A percentile compares a stretch with the other conserved stretches of the same genome.
phyloP scores from a whole-genome alignment of 2,888 invertebrate genomes.

The Drosophila algonquin region DNA sequence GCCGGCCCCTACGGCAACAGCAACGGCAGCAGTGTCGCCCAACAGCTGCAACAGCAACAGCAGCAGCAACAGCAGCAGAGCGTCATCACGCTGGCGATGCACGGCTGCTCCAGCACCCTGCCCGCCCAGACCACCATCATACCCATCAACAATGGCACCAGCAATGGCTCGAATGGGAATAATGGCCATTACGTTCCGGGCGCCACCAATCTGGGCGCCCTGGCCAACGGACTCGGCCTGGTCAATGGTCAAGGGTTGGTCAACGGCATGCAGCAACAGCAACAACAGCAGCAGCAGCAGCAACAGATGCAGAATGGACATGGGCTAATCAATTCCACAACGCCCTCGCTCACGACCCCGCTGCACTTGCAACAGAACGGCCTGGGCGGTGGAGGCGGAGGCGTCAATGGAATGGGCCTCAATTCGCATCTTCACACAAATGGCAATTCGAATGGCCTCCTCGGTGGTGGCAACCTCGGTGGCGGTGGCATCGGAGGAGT shows the following conservation, averaged over 20 bases:
- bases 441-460: conserved; percentile 64
- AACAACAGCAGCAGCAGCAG: conserved; percentile 48
- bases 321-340: conserved; percentile 67
- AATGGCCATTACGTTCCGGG: conserved; percentile 63
- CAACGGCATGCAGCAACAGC: conserved; percentile 47
- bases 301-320: conserved; percentile 62
- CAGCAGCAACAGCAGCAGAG: conserved; percentile 84
- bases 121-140: conserved; percentile 85
- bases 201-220: conserved; percentile 61
- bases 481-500: conserved; percentile 1
- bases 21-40: conserved; percentile 47
- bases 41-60: conserved; percentile 27
- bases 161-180: conserved; percentile 52
- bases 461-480: conserved; percentile 16
- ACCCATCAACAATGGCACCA: conserved; percentile 82
- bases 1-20: conserved; percentile 61
- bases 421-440: conserved; percentile 60
- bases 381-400: conserved; percentile 24
- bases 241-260: conserved; percentile 52
- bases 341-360: conserved; percentile 48
- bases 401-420: conserved; percentile 47
- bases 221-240: conserved; percentile 60
- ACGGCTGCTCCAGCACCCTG: conserved; percentile 84
- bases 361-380: conserved; percentile 70
- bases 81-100: conserved; percentile 83